Evolutionary conservation across 2,888 invertebrate species (phyloP), one percentile per base, ranked within the genome.

Genomic region (Smittia sp.): DNA sequence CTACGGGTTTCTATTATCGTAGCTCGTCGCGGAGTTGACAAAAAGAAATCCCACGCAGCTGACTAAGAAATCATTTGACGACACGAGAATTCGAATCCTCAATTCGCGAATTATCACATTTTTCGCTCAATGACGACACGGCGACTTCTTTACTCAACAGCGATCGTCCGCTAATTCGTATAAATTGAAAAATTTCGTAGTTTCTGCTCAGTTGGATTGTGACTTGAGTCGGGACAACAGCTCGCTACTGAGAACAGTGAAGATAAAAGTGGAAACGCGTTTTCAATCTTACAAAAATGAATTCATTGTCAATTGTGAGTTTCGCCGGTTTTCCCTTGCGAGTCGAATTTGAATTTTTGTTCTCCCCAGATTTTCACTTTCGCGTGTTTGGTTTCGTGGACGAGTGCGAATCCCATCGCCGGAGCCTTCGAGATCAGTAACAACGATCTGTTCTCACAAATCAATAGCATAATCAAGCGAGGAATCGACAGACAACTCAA

Each of bases 391-490:
- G 6, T 46, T n/a, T 6, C 4, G 46, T 22, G 15, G 58, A 15
- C 24, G 22, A 58, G 9, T 46, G 52, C 52, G n/a, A 15, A 18
- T 18, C 52, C 52, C 6, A 58, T 58, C 18, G 24, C 9, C 3
- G 24, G 24, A 9, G 39, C 7, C 39, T 32, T 32, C 32, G 52
- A 39, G 6, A 15, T 68, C 1, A n/a, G 22, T 3, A 15, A n/a
- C 20, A 70, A 70, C 38, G 52, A 54, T 27, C 20, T 70, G 9
- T 70, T 70, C 32, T n/a, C n/a, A 27, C 13, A 15, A 54, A n/a
- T 70, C 20, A 70, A 70, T 58, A 22, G 9, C 41, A 54, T 70
- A 22, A 27, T 70, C 7, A 54, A 70, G 58, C 70, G 54, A 11
- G 54, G 46, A 13, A 70, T 70, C 22, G 11, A 18, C 24, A 13